Evolutionary conservation across 2,113 vertebrate species (phyloP).

Genomic region (Ginglymostoma cirratum): DNA sequence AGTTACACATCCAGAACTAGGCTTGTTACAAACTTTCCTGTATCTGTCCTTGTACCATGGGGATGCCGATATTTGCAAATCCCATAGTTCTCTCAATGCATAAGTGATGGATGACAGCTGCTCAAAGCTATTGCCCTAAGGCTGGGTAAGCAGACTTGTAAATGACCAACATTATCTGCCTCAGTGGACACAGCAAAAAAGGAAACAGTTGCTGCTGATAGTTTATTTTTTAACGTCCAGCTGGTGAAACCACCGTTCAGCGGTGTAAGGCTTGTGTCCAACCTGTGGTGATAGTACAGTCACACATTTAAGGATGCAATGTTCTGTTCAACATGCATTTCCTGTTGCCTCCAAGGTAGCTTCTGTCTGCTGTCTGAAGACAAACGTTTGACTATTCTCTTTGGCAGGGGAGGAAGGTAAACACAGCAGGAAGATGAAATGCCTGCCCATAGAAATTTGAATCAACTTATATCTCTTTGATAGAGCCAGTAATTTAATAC

Average conservation of each 20-base stretch:
- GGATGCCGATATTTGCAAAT: background rate
- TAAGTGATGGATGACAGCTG: background rate
- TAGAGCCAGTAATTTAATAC: conserved; percentile 2
- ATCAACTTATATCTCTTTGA: background rate
- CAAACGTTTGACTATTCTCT: background rate
- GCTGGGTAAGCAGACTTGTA: background rate
- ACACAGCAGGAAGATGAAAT: background rate
- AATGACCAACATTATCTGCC: background rate
- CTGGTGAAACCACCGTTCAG: background rate
- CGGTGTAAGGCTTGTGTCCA: background rate
- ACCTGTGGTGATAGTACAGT: background rate
- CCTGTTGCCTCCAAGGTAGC: background rate
- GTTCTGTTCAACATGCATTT: background rate
- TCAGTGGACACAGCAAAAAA: background rate
- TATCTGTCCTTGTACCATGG: background rate
- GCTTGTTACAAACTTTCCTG: background rate
- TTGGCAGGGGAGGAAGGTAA: background rate
- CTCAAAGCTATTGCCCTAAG: background rate
- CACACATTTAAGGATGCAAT: background rate
- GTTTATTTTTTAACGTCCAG: background rate
- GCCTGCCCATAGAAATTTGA: background rate
- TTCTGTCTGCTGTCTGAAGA: background rate
- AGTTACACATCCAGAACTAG: background rate
- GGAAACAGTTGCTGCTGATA: background rate
- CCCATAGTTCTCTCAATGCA: background rate